Percentiles rank a stretch among this genome's conserved stretches.
phyloP scores from a whole-genome alignment of 2,888 invertebrate species.

The Leptinotarsa rubiginosa region DNA sequence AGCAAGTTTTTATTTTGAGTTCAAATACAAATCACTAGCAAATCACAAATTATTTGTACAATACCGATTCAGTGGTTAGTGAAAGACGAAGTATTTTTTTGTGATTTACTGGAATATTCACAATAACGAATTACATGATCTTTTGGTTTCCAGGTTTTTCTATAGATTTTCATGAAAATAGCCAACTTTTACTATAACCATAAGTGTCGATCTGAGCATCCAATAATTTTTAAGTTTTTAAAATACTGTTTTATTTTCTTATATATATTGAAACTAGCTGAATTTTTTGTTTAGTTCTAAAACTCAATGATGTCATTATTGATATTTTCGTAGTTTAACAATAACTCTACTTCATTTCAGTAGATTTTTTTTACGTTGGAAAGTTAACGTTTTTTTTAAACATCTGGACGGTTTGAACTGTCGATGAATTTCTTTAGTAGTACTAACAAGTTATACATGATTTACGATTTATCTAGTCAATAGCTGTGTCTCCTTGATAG shows the following conservation, averaged over 20 bases:
- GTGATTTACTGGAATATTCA: no score
- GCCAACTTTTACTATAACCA: no score
- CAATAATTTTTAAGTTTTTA: background rate
- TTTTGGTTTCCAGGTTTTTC: background rate
- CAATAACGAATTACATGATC: no score
- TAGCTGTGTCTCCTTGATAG: background rate
- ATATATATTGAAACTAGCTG: background rate
- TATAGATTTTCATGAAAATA: background rate
- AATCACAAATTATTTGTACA: no score
- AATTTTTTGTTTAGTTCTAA: background rate
- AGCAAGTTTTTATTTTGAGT: no score
- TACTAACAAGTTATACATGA: background rate
- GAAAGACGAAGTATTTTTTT: no score
- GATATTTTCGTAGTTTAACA: background rate
- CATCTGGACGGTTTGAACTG: background rate
- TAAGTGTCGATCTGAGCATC: no score
- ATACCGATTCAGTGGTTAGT: no score
- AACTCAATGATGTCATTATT: background rate
- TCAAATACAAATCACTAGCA: no score
- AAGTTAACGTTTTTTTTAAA: background rate
- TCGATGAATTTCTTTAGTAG: background rate
- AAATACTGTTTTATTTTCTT: background rate
- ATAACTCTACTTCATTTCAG: background rate
- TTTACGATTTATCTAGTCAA: slow-evolving; percentile 3
- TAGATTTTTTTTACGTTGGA: background rate